Percentiles rank a stretch among this genome's conserved stretches.
Evolutionary conservation across 2,797 vertebrate species (phyloP).

Genomic region (Crenuchus spilurus): DNA sequence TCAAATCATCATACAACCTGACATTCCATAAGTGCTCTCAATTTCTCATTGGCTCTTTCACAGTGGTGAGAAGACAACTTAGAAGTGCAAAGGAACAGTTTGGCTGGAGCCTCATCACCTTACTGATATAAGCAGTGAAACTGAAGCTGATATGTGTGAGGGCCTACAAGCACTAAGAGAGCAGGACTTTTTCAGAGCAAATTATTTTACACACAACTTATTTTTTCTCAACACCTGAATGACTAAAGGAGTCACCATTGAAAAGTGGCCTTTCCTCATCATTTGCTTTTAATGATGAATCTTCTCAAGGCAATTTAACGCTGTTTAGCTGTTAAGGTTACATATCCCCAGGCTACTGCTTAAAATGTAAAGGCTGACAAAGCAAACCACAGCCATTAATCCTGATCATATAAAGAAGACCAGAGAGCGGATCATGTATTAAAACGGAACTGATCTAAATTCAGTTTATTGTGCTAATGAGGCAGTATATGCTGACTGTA

Average conservation of each 20-base stretch:
- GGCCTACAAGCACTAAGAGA: constrained; percentile 19
- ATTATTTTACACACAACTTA: constrained; percentile 13
- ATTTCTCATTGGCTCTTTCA: constrained; percentile 35
- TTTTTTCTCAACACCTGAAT: constrained; percentile 17
- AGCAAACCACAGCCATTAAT: constrained; percentile 13
- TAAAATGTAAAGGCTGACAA: constrained; percentile 35
- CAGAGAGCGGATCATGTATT: constrained; percentile 21
- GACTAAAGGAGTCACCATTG: not conserved
- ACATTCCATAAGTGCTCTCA: constrained; percentile 29
- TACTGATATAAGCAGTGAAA: not conserved
- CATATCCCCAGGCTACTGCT: not conserved
- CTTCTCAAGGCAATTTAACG: constrained; percentile 31
- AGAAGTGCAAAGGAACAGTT: constrained; percentile 48
- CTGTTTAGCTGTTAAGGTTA: constrained; percentile 17
- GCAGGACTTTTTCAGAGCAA: constrained; percentile 11
- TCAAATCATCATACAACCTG: constrained; percentile 10
- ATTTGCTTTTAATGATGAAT: constrained; percentile 23
- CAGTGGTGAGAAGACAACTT: constrained; percentile 45
- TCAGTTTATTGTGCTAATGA: constrained; percentile 46
- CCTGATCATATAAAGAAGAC: constrained; percentile 14
- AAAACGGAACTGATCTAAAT: constrained; percentile 27
- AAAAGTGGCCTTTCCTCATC: constrained; percentile 28
- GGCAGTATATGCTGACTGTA: constrained; percentile 49
- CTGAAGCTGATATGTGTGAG: not conserved
- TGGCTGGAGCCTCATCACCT: not conserved